These are phyloP conservation scores for Protobothrops flavoviridis DNA, from an alignment of 2,113 vertebrate genomes.

Conservation along the genomic window DNA sequence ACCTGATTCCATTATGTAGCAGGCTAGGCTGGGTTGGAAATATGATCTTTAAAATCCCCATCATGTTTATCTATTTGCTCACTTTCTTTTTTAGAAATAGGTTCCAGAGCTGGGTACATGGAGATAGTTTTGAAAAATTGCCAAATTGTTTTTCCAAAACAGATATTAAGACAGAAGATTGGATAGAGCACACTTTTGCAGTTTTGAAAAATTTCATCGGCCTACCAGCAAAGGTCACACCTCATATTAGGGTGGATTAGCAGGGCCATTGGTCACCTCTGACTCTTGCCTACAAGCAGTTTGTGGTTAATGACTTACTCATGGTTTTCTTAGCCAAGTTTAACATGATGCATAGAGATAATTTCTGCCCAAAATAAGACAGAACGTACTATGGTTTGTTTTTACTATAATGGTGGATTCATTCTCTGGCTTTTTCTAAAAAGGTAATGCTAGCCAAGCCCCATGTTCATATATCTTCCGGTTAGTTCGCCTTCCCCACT, in stretches of 20 bases:
- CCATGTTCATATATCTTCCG: not conserved
- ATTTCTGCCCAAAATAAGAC: not conserved
- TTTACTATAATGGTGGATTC: not conserved
- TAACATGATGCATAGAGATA: not conserved
- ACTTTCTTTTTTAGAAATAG: not conserved
- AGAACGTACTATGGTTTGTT: not conserved
- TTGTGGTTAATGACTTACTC: not conserved
- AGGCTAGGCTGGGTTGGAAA: not conserved
- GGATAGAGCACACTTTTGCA: not conserved
- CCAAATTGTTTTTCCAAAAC: not conserved
- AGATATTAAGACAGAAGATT: not conserved
- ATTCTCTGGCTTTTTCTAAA: not conserved
- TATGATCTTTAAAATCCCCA: not conserved
- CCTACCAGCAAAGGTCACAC: not conserved
- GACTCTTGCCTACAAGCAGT: not conserved
- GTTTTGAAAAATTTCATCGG: not conserved
- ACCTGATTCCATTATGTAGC: not conserved
- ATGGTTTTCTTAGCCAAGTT: not conserved
- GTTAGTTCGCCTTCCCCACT: not conserved
- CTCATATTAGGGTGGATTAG: not conserved
- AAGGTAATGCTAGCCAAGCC: not conserved
- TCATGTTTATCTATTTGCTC: not conserved
- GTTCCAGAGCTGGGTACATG: not conserved
- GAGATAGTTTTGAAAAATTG: not conserved
- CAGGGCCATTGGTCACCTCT: not conserved